phyloP scores from a whole-genome alignment of 1,140 invertebrate species.

The Lepidurus apus region DNA sequence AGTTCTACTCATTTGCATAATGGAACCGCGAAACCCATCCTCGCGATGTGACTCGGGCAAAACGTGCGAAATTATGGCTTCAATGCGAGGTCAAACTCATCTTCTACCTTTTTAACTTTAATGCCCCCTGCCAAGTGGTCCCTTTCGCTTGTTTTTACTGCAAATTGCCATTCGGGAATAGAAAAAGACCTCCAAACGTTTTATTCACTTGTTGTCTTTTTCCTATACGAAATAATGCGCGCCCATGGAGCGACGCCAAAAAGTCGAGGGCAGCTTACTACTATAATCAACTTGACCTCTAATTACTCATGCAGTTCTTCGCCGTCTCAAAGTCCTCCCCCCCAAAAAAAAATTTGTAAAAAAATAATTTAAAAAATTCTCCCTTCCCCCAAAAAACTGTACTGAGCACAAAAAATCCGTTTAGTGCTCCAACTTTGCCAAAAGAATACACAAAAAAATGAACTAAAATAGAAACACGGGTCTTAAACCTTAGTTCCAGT shows the following conservation, averaged over 20 bases:
- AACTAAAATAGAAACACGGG: not conserved
- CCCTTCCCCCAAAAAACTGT: not conserved
- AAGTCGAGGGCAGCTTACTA: not conserved
- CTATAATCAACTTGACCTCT: not conserved
- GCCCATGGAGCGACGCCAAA: not conserved
- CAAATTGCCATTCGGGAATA: not conserved
- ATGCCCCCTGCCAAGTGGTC: not conserved
- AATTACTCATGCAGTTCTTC: not conserved
- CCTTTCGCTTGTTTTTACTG: conserved; percentile 11
- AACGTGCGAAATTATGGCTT: conserved; percentile 4
- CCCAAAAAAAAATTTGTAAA: not conserved
- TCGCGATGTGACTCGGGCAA: not conserved
- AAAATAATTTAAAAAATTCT: not conserved
- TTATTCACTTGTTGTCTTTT: not conserved
- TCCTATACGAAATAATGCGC: not conserved
- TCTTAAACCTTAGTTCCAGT: conserved; percentile 11
- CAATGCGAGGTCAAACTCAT: conserved; percentile 18
- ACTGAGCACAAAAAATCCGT: not conserved
- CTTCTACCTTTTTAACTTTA: conserved; percentile 9
- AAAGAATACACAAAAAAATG: not conserved
- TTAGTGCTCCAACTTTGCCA: not conserved
- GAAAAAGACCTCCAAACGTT: not conserved
- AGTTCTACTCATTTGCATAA: not conserved
- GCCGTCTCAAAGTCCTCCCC: not conserved
- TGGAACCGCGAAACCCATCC: not conserved